A percentile compares a stretch with the other conserved stretches of the same genome.
phyloP scores from a whole-genome alignment of 2,113 vertebrate genomes.

The Ophthalmolycus amberensis region DNA sequence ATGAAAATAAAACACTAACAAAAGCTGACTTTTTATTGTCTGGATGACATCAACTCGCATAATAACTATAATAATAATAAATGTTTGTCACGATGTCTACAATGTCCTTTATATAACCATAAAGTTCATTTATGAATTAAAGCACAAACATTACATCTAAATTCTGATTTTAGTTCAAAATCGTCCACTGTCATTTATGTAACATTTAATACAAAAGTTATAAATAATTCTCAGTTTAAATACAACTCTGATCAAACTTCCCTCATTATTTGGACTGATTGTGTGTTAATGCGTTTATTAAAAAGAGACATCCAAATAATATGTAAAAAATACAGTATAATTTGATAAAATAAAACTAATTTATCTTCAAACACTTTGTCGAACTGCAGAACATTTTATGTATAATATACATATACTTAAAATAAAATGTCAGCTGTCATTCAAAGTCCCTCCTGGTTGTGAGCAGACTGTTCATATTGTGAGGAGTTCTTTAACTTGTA shows the following conservation, averaged over 20 bases:
- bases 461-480: too few relatives aligned
- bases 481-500: too few relatives aligned
- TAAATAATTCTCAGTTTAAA: not conserved
- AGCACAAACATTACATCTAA: too few relatives aligned
- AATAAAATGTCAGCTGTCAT: too few relatives aligned
- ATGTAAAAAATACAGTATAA: too few relatives aligned
- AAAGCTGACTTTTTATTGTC: not conserved
- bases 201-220: not conserved
- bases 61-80: not conserved
- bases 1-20: not conserved
- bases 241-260: not conserved
- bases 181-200: not conserved
- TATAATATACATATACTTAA: too few relatives aligned
- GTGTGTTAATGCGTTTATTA: not conserved
- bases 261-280: not conserved
- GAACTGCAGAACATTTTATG: too few relatives aligned
- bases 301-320: too few relatives aligned
- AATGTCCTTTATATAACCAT: not conserved
- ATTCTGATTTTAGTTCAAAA: not conserved
- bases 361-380: too few relatives aligned
- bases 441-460: too few relatives aligned
- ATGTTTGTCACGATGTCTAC: too few relatives aligned
- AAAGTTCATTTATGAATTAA: not conserved
- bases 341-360: too few relatives aligned
- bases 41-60: not conserved